Evolutionary conservation across 2,888 invertebrate species (phyloP), one percentile per base, ranked within the genome.

Genomic region (Limnephilus rhombicus): DNA sequence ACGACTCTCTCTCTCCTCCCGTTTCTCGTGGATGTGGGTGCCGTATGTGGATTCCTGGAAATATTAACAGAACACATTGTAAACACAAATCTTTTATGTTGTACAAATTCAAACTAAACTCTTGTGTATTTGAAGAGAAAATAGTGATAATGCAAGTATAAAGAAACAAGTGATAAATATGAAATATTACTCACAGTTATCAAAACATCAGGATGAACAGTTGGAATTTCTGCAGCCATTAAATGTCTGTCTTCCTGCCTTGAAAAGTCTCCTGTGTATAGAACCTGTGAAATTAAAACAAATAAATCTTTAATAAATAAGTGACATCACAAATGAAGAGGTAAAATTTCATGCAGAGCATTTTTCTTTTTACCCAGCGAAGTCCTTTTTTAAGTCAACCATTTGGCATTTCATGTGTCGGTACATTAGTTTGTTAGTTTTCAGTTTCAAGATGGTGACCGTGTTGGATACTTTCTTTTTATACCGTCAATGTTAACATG

Each of bases 181-280:
- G 18, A 68, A 68, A 68, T 15, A 82, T 81, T 80, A 91, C 91
- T 80, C 95, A 98, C 98, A 0, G 99, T 99, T 91, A 99, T 99
- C 11, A 99, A 96, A 0, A 99, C 99, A 95, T 99, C 99, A 0
- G 99, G 99, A 94, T 98, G 98, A 91, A 99, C 98, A 31, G 98
- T 98, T 0, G 99, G 99, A 94, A 99, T 98, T 96, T 99, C 99
- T 0, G 99, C 99, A 1, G 99, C 99, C 99, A 99, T 99, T 94
- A 99, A 97, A 97, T 99, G 99, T 13, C 99, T 96, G 96, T 99
- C 99, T 95, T 99, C 99, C 96, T 99, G 99, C 87, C 99, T 96
- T 3, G 99, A 99, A 95, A 99, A 99, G 95, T 99, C 99, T 0
- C 99, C 99, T 0, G 99, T 99, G 95, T 99, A 99, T 24, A 99